Conservation (phyloP, 1,140 invertebrate species). For the Bicyclus anynana region DNA sequence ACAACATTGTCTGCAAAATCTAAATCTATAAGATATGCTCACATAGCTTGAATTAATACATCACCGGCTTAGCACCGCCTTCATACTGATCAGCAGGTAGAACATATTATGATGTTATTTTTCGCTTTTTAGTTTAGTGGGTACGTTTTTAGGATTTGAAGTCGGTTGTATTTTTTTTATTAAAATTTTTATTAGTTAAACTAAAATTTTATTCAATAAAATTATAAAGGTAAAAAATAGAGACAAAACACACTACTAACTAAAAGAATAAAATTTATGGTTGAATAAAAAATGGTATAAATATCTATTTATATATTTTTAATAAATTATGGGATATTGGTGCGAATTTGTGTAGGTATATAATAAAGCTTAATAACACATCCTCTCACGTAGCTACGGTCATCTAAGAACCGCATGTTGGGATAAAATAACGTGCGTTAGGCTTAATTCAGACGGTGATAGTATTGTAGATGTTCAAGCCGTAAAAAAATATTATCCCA, state of each 20-base stretch:
- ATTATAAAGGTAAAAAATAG: background rate
- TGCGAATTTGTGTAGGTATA: constrained; percentile 76
- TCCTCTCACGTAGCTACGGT: constrained; percentile 1
- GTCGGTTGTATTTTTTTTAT: too few species aligned
- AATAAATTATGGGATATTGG: constrained; percentile 27
- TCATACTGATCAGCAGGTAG: too few species aligned
- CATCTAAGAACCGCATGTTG: background rate
- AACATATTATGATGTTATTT: too few species aligned
- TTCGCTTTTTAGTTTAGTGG: too few species aligned
- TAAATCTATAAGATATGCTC: too few species aligned
- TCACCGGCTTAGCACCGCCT: too few species aligned
- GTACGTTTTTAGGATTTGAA: too few species aligned
- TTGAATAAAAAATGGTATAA: background rate
- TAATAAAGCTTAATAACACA: constrained; percentile 56
- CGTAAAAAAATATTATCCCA: too few species aligned
- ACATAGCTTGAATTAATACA: too few species aligned
- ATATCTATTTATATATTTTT: constrained; percentile 25
- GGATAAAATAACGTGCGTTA: background rate
- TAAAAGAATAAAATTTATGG: background rate
- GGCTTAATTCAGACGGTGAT: background rate
- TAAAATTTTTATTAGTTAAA: too few species aligned
- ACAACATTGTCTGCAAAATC: too few species aligned
- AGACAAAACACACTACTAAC: background rate
- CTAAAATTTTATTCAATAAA: too few species aligned
- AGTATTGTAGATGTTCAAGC: background rate